phyloP scores from a whole-genome alignment of 2,797 vertebrate species.

The Microhierax caerulescens region DNA sequence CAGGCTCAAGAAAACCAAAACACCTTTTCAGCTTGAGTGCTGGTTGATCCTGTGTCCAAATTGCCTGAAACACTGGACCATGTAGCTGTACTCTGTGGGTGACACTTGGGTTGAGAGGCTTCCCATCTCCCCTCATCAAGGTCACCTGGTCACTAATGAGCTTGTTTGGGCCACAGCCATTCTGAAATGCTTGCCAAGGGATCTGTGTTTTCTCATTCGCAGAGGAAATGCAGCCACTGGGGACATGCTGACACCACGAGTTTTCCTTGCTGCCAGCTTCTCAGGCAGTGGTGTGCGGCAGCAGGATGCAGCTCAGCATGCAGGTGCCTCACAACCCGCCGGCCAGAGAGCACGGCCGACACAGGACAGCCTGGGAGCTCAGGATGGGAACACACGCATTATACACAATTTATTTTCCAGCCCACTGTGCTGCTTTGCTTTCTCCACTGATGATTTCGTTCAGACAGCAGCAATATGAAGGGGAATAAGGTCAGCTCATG shows the following conservation, averaged over 20 bases:
- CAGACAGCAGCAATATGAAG: background rate
- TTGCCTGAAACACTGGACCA: background rate
- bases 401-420: background rate
- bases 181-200: background rate
- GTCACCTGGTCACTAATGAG: background rate
- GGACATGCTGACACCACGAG: background rate
- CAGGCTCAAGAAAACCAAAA: background rate
- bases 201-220: background rate
- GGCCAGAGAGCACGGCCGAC: background rate
- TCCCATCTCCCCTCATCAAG: background rate
- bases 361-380: background rate
- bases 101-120: background rate
- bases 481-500: background rate
- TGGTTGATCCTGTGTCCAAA: background rate
- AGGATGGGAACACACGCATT: accelerated
- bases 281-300: accelerated
- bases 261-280: background rate
- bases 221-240: background rate
- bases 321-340: background rate
- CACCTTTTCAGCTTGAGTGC: background rate
- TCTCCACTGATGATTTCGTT: background rate
- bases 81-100: background rate
- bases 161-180: background rate
- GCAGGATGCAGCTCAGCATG: accelerated
- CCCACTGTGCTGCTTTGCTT: background rate